Conservation (phyloP, 1,140 invertebrate species). For the Cherax destructor region DNA sequence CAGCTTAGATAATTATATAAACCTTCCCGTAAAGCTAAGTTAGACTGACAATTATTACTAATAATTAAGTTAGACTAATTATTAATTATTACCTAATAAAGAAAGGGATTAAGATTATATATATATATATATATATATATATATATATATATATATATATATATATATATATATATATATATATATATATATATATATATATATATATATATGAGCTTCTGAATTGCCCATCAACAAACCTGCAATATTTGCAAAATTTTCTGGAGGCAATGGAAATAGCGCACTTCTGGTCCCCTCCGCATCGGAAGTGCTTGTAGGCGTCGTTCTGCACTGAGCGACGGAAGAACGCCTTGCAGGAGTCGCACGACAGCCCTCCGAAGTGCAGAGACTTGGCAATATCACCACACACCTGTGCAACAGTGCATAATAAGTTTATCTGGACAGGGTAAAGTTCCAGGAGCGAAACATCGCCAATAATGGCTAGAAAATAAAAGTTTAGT, state of each 20-base stretch:
- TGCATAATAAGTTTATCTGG: background rate
- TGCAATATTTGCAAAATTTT: conserved; percentile 74
- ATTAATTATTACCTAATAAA: too few species aligned
- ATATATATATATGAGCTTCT: too few species aligned
- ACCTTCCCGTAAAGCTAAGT: too few species aligned
- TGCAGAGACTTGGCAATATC: conserved; percentile 72
- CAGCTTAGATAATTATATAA: too few species aligned
- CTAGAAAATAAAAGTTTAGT: too few species aligned
- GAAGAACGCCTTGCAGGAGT: conserved; percentile 75
- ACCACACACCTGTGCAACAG: conserved; percentile 70
- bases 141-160: too few species aligned
- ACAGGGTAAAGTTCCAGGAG: background rate
- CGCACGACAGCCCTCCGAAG: conserved; percentile 73
- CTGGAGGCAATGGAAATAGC: conserved; percentile 74
- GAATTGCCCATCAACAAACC: conserved; percentile 37
- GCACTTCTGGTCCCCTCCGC: conserved; percentile 74
- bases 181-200: too few species aligned
- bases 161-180: too few species aligned
- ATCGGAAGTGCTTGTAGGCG: conserved; percentile 74
- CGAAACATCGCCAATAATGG: background rate
- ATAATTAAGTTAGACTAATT: too few species aligned
- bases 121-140: too few species aligned
- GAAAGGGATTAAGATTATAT: too few species aligned
- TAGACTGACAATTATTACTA: too few species aligned
- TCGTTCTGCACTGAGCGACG: conserved; percentile 74